Evolutionary conservation across 2,113 vertebrate genomes (phyloP).

Genomic region (Nannobrachium achirus): DNA sequence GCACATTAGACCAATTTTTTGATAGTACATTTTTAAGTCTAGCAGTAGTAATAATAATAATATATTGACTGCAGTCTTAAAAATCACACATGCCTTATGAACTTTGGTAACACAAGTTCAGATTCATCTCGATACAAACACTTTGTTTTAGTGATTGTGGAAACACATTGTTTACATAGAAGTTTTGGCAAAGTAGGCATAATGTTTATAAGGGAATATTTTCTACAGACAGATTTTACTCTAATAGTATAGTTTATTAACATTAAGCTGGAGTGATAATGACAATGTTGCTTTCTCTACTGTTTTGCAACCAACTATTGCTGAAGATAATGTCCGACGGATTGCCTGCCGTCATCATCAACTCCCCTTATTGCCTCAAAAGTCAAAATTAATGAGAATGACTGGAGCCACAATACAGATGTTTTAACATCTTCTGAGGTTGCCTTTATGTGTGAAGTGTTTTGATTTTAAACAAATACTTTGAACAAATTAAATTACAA

Average conservation of each 20-base stretch:
- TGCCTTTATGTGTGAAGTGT: constrained; percentile 20
- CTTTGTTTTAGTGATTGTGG: background rate
- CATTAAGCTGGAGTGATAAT: constrained; percentile 3
- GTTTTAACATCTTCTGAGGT: background rate
- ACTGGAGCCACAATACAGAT: background rate
- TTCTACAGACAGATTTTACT: background rate
- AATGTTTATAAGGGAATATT: background rate
- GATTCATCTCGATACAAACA: background rate
- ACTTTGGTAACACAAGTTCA: background rate
- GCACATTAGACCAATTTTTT: background rate
- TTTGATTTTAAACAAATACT: constrained; percentile 1
- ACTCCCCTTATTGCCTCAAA: no score
- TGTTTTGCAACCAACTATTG: constrained; percentile 1
- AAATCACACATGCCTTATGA: background rate
- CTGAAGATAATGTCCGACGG: background rate
- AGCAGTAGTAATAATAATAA: background rate
- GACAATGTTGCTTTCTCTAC: constrained; percentile 1
- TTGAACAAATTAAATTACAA: background rate
- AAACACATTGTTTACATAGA: background rate
- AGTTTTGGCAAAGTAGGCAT: background rate
- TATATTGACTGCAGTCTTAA: background rate
- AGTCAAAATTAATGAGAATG: constrained; percentile 2
- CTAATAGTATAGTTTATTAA: constrained; percentile 24
- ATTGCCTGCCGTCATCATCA: constrained; percentile 4
- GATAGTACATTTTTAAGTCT: background rate